Evolutionary conservation across 2,113 vertebrate species (phyloP).

Genomic region (Labrus mixtus): DNA sequence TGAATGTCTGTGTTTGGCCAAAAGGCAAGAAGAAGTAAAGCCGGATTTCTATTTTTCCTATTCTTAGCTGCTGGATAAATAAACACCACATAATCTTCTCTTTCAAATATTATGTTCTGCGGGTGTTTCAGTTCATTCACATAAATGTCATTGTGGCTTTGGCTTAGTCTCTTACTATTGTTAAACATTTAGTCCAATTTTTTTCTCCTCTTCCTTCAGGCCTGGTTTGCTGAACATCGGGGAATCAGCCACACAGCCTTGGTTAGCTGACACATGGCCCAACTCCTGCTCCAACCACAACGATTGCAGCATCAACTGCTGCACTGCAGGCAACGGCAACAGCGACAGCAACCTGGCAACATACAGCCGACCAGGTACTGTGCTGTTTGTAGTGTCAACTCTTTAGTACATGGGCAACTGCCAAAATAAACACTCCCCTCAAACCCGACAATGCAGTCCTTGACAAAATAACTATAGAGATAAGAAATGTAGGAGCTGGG

Average conservation of each 20-base stretch:
- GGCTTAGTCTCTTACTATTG: slow-evolving; percentile 50
- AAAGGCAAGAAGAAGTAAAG: slow-evolving; percentile 67
- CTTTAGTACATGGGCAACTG: neutral
- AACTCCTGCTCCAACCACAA: slow-evolving; percentile 97
- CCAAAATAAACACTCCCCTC: slow-evolving; percentile 49
- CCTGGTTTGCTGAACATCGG: slow-evolving; percentile 97
- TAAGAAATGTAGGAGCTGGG: slow-evolving; percentile 54
- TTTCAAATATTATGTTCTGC: slow-evolving; percentile 66
- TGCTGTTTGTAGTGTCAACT: slow-evolving; percentile 69
- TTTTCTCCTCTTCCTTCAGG: slow-evolving; percentile 75
- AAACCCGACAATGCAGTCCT: slow-evolving; percentile 28
- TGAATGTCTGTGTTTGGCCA: slow-evolving; percentile 8
- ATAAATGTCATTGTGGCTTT: slow-evolving; percentile 53
- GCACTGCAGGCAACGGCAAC: slow-evolving; percentile 94
- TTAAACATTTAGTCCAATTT: slow-evolving; percentile 43
- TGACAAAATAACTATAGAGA: slow-evolving; percentile 61
- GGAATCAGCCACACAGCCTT: slow-evolving; percentile 92
- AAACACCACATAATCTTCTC: slow-evolving; percentile 66
- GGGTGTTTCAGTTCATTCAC: slow-evolving; percentile 58
- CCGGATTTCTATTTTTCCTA: slow-evolving; percentile 60
- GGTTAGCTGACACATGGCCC: slow-evolving; percentile 98
- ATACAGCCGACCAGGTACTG: slow-evolving; percentile 94
- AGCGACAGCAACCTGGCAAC: slow-evolving; percentile 97
- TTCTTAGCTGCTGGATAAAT: slow-evolving; percentile 64
- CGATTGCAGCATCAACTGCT: slow-evolving; percentile 98